Evolutionary conservation across 2,888 invertebrate species (phyloP), one percentile per base, ranked within the genome.

Genomic region (Hyles lineata): DNA sequence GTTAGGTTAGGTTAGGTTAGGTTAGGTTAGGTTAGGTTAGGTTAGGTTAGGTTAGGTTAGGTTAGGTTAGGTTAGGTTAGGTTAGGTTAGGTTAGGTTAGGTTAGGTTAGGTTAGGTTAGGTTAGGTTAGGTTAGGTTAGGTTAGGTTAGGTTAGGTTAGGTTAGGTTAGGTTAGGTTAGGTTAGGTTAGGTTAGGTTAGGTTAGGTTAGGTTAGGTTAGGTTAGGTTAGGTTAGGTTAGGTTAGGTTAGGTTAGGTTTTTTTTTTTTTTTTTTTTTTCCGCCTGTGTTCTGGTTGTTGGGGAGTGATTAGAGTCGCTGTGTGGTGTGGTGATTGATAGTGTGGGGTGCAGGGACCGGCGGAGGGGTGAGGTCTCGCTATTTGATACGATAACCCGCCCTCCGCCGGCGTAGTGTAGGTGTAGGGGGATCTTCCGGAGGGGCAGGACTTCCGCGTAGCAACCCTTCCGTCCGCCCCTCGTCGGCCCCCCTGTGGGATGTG

Each of bases 81-180:
- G 52, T 17, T 52, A 19, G 52, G 74, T 75, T 77, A 76, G 76
- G 76, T 74, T 76, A 75, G 76, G 74, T 77, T 76, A 76, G 75
- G 76, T 77, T 75, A 75, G 75, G 76, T 78, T 77, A 74, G 74
- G 75, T 74, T 76, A 76, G 76, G 75, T 75, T 78, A 77, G 75
- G 74, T 79, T 76, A 78, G 75, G 78, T 78, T 75, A 77, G 72
- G 75, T 75, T 76, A 75, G 76, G 77, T 76, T 77, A 77, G 77
- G 77, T 76, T 76, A 76, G 76, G 76, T 77, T 76, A 78, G 76
- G 77, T 77, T 78, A 75, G 73, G 74, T 75, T 76, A 76, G 73
- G 74, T 74, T 76, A 75, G 74, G 74, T 76, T 76, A 76, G 74
- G 76, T 77, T 77, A 76, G 75, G 76, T 78, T 76, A 75, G 73